A percentile compares a stretch with the other conserved stretches of the same genome.
Conservation (phyloP, 2,888 invertebrate species). For the Plebejus anna region DNA sequence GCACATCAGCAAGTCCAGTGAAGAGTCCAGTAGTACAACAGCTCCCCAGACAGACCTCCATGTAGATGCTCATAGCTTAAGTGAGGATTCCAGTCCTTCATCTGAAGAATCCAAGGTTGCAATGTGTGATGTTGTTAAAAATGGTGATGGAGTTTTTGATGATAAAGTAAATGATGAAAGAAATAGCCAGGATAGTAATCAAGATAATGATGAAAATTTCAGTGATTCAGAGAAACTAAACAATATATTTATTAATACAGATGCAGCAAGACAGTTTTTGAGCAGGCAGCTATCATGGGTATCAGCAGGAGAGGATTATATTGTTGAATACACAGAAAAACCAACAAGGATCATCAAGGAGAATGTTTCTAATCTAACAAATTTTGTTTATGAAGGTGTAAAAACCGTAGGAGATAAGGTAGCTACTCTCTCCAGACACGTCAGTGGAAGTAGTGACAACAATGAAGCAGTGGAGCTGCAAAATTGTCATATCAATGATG, state of each 20-base stretch:
- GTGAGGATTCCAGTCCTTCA: slow-evolving; percentile 79
- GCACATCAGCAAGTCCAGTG: slow-evolving; percentile 80
- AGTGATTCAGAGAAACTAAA: slow-evolving; percentile 70
- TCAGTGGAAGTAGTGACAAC: slow-evolving; percentile 86
- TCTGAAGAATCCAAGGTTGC: slow-evolving; percentile 77
- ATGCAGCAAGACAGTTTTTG: slow-evolving; percentile 87
- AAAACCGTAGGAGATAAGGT: slow-evolving; percentile 88
- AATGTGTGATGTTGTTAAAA: slow-evolving; percentile 63
- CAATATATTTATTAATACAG: slow-evolving; percentile 87
- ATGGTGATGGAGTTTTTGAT: slow-evolving; percentile 49
- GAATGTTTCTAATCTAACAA: slow-evolving; percentile 86
- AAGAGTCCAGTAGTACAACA: slow-evolving; percentile 81
- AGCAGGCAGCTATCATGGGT: slow-evolving; percentile 87
- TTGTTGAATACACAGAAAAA: slow-evolving; percentile 83
- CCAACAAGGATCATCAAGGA: slow-evolving; percentile 85
- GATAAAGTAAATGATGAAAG: slow-evolving; percentile 47
- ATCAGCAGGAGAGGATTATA: slow-evolving; percentile 83
- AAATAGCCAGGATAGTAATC: slow-evolving; percentile 49
- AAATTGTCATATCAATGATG: slow-evolving; percentile 68
- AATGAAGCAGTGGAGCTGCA: slow-evolving; percentile 78
- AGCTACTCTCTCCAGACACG: slow-evolving; percentile 85
- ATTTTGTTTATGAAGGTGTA: slow-evolving; percentile 86
- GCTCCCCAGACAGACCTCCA: slow-evolving; percentile 78
- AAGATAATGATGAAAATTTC: slow-evolving; percentile 51
- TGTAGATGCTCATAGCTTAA: slow-evolving; percentile 74